Evolutionary conservation across 2,113 vertebrate genomes (phyloP).

Genomic region (Procavia capensis): DNA sequence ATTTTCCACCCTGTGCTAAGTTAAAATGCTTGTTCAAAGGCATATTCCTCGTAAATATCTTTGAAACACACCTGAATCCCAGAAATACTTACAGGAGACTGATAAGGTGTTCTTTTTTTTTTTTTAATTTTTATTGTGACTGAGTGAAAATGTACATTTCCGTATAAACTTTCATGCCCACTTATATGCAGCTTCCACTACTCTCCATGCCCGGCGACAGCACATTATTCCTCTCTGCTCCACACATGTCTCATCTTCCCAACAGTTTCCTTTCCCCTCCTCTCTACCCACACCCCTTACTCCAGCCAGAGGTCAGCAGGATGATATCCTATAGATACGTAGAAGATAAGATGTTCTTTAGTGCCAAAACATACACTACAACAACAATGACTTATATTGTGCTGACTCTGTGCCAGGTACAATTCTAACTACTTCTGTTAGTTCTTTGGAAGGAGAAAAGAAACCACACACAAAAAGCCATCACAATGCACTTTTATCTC

Average conservation of each 20-base stretch:
- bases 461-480: background rate
- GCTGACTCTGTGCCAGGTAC: background rate
- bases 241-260: no score
- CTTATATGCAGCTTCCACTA: no score
- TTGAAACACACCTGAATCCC: background rate
- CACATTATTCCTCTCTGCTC: no score
- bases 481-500: background rate
- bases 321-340: no score
- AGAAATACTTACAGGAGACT: background rate
- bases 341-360: background rate
- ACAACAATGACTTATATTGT: background rate
- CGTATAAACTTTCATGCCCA: no score
- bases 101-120: background rate
- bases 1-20: background rate
- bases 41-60: background rate
- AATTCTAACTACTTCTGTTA: background rate
- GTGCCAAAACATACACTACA: background rate
- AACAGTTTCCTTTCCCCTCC: no score
- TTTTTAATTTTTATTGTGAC: no score
- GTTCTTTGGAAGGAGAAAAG: background rate
- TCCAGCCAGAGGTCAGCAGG: no score
- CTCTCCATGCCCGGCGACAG: no score
- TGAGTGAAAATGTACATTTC: no score
- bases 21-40: background rate
- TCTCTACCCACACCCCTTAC: no score